Evolutionary conservation across 1,140 invertebrate species (phyloP), one percentile per base, ranked within the genome.

Genomic region (Anastrepha ludens): DNA sequence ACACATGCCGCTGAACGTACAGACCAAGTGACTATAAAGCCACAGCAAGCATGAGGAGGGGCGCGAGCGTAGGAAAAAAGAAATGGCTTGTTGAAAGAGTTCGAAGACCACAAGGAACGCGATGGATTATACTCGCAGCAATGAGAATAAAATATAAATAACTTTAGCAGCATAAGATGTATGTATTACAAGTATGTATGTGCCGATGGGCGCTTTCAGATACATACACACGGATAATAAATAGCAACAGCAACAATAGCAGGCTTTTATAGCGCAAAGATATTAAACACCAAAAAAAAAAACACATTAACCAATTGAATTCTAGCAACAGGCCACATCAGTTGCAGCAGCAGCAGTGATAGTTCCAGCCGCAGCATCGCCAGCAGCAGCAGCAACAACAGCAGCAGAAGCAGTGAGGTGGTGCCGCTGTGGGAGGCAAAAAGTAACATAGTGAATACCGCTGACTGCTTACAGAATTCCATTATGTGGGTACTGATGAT

Each of bases 281-380:
- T 20, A 81, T 11, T 81, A 58, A 58, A 47, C 39, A 44, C 50
- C 17, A 81, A 50, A 78, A 17, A 17, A 55, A 13, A 55, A 81
- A 55, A 20, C 9, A 81, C 17, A 81, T 58, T 17, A 41, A 55
- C 74, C 17, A 81, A 58, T 81, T 55, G 74, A 55, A 81, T n/a
- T 81, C 74, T 81, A 47, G 74, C 74, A 81, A 81, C n/a, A 81
- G 74, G 74, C 74, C 74, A 55, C 74, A 47, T 44, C 74, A 81
- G 44, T 81, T 81, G 47, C 55, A 81, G 41, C 74, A n/a, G 20
- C 20, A 81, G 47, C 74, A 81, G 74, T 29, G 47, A 81, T 55
- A 74, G 13, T 74, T 74, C 70, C 70, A 74, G 67, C 41, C 67
- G 3, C 67, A 74, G 70, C 70, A 74, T 50, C 70, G 70, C 70